Percentiles rank a stretch among this genome's conserved stretches.
Conservation (phyloP, 2,113 vertebrate genomes). For the Notothenia rossii region DNA sequence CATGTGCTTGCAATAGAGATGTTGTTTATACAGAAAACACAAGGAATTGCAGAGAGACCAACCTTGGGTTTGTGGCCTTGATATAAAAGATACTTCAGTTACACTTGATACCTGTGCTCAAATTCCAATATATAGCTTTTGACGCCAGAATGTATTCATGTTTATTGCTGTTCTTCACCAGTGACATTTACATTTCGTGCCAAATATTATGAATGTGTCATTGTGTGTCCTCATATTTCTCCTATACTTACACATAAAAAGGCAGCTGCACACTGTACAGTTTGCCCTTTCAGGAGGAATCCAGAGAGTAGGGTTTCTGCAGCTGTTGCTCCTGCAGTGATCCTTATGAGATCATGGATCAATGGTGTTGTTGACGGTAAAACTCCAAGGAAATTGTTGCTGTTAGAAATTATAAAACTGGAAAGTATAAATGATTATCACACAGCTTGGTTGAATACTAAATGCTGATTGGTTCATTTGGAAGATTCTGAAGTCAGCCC, state of each 20-base stretch:
- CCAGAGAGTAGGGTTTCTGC: slow-evolving; percentile 15
- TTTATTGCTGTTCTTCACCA: slow-evolving; percentile 19
- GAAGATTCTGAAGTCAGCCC: too few species aligned
- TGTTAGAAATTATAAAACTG: neutral
- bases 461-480: too few species aligned
- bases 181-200: slow-evolving; percentile 28
- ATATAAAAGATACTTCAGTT: neutral
- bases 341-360: neutral
- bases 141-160: slow-evolving; percentile 3
- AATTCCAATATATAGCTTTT: slow-evolving; percentile 16
- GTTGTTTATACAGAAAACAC: slow-evolving; percentile 4
- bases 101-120: slow-evolving; percentile 2
- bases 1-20: neutral
- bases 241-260: slow-evolving; percentile 17
- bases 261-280: slow-evolving; percentile 5
- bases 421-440: neutral
- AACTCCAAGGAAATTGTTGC: neutral
- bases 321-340: neutral
- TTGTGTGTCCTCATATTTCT: neutral
- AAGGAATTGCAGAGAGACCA: neutral
- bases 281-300: slow-evolving; percentile 42
- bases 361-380: neutral
- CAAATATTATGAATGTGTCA: slow-evolving; percentile 2
- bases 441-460: too few species aligned
- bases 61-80: neutral